Conservation (phyloP, 2,113 vertebrate species). For the Collichthys lucidus region DNA sequence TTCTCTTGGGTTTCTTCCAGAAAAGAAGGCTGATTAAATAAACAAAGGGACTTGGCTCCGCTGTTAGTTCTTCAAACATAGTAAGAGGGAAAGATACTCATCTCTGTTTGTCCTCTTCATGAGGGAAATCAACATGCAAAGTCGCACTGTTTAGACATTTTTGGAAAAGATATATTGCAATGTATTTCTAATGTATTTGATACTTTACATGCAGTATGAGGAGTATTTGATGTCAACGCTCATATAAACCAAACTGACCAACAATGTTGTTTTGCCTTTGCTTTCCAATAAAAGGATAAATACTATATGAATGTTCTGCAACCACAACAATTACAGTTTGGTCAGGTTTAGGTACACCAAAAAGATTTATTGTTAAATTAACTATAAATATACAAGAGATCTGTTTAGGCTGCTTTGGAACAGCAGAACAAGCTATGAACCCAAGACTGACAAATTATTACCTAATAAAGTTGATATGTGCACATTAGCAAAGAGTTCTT, state of each 20-base stretch:
- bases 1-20: constrained; percentile 56
- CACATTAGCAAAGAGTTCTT: not conserved
- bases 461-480: not conserved
- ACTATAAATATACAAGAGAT: too few relatives aligned
- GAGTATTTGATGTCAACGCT: too few relatives aligned
- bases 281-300: not conserved
- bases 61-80: constrained; percentile 35
- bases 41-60: constrained; percentile 35
- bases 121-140: constrained; percentile 48
- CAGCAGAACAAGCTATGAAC: not conserved
- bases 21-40: constrained; percentile 50
- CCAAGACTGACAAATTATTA: not conserved
- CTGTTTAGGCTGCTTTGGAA: not conserved
- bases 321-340: not conserved
- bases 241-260: too few relatives aligned
- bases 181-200: not conserved
- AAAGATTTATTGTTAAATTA: too few relatives aligned
- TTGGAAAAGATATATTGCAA: not conserved
- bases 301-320: not conserved
- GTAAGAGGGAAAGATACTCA: constrained; percentile 4
- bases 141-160: not conserved
- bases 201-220: not conserved
- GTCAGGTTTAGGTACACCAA: not conserved
- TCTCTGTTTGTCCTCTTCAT: constrained; percentile 36
- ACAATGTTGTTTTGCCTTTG: too few relatives aligned